These are phyloP conservation scores for Mimas tiliae DNA, from an alignment of 2,888 invertebrate species.

Conservation along the genomic window DNA sequence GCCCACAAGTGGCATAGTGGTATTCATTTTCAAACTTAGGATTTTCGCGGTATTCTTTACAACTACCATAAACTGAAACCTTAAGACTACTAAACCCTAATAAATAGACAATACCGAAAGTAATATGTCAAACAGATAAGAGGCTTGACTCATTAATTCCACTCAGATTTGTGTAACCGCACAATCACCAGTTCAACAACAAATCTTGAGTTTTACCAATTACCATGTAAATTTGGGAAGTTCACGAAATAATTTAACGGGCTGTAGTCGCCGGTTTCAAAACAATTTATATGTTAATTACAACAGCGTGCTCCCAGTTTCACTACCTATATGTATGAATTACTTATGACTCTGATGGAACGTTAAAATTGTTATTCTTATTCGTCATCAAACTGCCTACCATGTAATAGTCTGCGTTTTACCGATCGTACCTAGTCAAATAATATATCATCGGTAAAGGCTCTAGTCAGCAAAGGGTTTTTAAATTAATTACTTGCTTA, in stretches of 20 bases:
- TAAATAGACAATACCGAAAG: not conserved
- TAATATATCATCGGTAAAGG: too few relatives aligned
- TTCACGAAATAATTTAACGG: slow-evolving; percentile 83
- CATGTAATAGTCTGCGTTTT: not conserved
- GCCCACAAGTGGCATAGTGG: too few relatives aligned
- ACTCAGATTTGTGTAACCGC: slow-evolving; percentile 70
- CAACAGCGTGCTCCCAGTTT: slow-evolving; percentile 62
- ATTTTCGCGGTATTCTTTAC: too few relatives aligned
- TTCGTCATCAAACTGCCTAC: not conserved
- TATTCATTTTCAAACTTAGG: too few relatives aligned
- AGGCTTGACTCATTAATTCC: slow-evolving; percentile 65
- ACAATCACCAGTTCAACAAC: slow-evolving; percentile 80
- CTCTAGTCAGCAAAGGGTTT: not conserved
- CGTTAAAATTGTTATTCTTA: slow-evolving; percentile 27
- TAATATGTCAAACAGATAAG: slow-evolving; percentile 18
- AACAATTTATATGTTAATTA: slow-evolving; percentile 84
- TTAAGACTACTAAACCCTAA: not conserved
- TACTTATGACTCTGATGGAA: slow-evolving; percentile 28
- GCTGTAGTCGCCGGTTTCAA: slow-evolving; percentile 79
- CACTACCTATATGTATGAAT: slow-evolving; percentile 27
- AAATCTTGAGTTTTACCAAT: slow-evolving; percentile 84
- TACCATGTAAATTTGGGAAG: slow-evolving; percentile 83
- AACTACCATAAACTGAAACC: too few relatives aligned
- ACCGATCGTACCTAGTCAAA: too few relatives aligned
- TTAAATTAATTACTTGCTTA: too few relatives aligned